Conservation (phyloP, 2,888 invertebrate species). For the Xylota sylvarum region DNA sequence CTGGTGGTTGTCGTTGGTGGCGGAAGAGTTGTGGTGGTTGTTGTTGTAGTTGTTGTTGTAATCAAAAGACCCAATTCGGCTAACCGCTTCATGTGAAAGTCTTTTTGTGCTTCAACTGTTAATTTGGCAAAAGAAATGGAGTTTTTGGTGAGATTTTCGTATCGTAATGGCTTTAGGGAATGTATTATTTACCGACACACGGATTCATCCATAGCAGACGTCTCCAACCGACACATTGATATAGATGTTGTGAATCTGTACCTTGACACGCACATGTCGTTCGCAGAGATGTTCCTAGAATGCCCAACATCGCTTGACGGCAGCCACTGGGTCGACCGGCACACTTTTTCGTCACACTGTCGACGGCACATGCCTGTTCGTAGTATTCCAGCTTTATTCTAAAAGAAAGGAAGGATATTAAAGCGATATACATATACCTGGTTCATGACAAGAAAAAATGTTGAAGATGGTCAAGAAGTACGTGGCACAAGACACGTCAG, state of each 20-base stretch:
- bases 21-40: slow-evolving; percentile 86
- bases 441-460: neutral
- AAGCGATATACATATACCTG: no score
- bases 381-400: slow-evolving; percentile 94
- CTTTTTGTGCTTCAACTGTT: slow-evolving; percentile 95
- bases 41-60: slow-evolving; percentile 85
- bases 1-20: slow-evolving; percentile 84
- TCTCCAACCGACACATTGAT: slow-evolving; percentile 96
- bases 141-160: neutral
- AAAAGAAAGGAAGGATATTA: slow-evolving; percentile 16
- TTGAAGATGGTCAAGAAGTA: no score
- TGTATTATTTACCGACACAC: slow-evolving; percentile 92
- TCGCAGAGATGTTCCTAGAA: slow-evolving; percentile 94
- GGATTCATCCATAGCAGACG: slow-evolving; percentile 95
- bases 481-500: no score
- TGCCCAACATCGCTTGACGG: slow-evolving; percentile 93
- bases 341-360: slow-evolving; percentile 95
- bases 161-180: neutral
- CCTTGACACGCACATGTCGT: slow-evolving; percentile 95
- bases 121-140: slow-evolving; percentile 3
- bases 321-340: slow-evolving; percentile 94
- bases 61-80: slow-evolving; percentile 86
- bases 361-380: slow-evolving; percentile 96
- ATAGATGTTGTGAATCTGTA: slow-evolving; percentile 92
- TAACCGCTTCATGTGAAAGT: slow-evolving; percentile 90